Evolutionary conservation across 1,140 invertebrate genomes (phyloP), one percentile per base, ranked within the genome.

Genomic region (Atta colombica): DNA sequence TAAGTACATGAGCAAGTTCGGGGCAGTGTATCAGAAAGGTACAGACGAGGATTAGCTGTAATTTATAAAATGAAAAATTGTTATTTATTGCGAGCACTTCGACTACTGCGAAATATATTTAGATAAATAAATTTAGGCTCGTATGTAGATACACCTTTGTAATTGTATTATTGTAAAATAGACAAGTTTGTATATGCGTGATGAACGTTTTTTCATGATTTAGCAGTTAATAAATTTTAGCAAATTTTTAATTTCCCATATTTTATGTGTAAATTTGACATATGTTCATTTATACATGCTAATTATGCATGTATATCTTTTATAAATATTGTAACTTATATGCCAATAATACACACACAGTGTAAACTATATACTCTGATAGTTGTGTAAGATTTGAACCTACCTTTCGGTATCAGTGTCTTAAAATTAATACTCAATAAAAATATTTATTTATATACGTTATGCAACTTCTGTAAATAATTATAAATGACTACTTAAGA

Each of bases 1-100:
- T 89, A 99, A 99, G 94, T 99, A 99, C 94, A 99, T 99, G 99
- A 96, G 96, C 10, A 99, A 99, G 95, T 99, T 98, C 95, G 98
- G 97, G 1, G 96, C 97, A 18, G 95, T 97, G 31, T 98, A 98
- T 92, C 95, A 96, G 86, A 96, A 96, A 89, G 96, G 96, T 39
- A 95, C 95, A 7, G 96, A 97, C 85, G 97, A 97, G 87, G 95
- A 96, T 93, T 95, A 94, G 93, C 91, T 85, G 77, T 85, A 85
- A 87, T 85, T 88, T 87, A 85, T 87, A 88, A 90, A 78, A 71
- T 85, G 12, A 21, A 61, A 90, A 92, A 84, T 92, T 90, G 93
- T 91, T 91, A 92, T 92, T 91, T 94, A 90, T 94, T 94, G 84
- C 82, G 85, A 90, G 88, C 89, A 72, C 80, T 87, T 88, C 74